Conservation (phyloP, 2,888 invertebrate species). For the Hirtodrosophila duncani region DNA sequence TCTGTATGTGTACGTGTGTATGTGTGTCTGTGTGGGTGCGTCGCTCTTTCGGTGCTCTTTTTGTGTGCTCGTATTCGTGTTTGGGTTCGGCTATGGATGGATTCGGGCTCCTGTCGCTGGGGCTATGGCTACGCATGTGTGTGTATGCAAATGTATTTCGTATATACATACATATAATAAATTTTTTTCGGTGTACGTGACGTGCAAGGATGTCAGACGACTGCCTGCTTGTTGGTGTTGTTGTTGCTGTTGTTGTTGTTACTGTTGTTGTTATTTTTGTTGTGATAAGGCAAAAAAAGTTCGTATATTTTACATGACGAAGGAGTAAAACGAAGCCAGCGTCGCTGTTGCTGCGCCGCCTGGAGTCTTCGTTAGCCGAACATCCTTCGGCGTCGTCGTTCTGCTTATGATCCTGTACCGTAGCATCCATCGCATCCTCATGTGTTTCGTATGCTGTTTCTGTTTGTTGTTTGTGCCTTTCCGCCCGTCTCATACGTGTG, state of each 20-base stretch:
- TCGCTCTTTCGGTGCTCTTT: constrained; percentile 59
- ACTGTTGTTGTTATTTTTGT: constrained; percentile 28
- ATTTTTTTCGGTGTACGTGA: constrained; percentile 67
- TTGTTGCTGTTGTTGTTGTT: constrained; percentile 13
- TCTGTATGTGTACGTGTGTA: constrained; percentile 5
- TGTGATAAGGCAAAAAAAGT: constrained; percentile 61
- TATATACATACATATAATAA: constrained; percentile 40
- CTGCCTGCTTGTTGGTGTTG: constrained; percentile 13
- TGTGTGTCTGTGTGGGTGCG: constrained; percentile 43
- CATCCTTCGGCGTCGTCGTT: constrained; percentile 20
- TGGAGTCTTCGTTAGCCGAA: constrained; percentile 6
- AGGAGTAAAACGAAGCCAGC: constrained; percentile 54
- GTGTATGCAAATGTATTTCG: constrained; percentile 66
- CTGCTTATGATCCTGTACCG: constrained; percentile 35
- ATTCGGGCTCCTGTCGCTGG: no score
- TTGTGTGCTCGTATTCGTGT: constrained; percentile 42
- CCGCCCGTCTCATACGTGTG: constrained; percentile 68
- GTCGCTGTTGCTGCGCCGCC: constrained; percentile 31
- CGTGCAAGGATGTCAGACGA: constrained; percentile 66
- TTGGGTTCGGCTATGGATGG: constrained; percentile 8
- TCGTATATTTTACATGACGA: constrained; percentile 66
- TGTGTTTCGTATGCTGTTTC: constrained; percentile 54
- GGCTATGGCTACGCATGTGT: constrained; percentile 66
- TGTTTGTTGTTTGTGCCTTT: constrained; percentile 58
- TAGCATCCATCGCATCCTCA: constrained; percentile 53